These are phyloP conservation scores for Zaprionus lachaisei DNA, from an alignment of 1,140 invertebrate genomes.

Conservation along the genomic window DNA sequence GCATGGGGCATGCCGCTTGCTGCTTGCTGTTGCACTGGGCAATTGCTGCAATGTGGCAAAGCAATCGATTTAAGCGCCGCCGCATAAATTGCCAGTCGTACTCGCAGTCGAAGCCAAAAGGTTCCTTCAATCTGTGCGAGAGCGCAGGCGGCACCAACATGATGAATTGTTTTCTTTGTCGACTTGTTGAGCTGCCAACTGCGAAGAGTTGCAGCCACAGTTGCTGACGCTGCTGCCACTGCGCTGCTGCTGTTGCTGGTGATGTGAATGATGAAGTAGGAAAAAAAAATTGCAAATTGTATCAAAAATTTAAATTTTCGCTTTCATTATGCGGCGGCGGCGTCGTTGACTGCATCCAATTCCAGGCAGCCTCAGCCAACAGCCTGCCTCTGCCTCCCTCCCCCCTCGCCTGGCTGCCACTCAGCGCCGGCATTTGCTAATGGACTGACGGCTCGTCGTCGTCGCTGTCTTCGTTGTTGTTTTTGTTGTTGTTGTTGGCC, in stretches of 20 bases:
- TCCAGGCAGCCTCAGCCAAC: slow-evolving; percentile 13
- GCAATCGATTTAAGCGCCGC: slow-evolving; percentile 80
- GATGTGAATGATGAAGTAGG: slow-evolving; percentile 72
- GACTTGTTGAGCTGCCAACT: slow-evolving; percentile 74
- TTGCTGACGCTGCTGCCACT: slow-evolving; percentile 31
- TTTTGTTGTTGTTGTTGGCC: slow-evolving; percentile 1
- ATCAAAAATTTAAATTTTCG: slow-evolving; percentile 82
- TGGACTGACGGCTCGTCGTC: slow-evolving; percentile 54
- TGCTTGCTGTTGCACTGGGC: slow-evolving; percentile 41
- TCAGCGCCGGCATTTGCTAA: slow-evolving; percentile 65
- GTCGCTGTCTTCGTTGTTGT: slow-evolving; percentile 25
- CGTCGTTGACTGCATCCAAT: slow-evolving; percentile 28
- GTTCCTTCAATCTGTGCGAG: slow-evolving; percentile 64
- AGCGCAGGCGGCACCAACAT: slow-evolving; percentile 51
- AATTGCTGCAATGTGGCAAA: slow-evolving; percentile 80
- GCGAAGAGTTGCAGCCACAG: slow-evolving; percentile 27
- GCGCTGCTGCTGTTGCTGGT: slow-evolving; percentile 42
- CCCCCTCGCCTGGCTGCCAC: slow-evolving; percentile 21
- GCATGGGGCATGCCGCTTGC: slow-evolving; percentile 25
- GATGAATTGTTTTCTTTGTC: slow-evolving; percentile 82
- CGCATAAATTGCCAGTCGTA: slow-evolving; percentile 70
- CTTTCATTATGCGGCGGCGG: slow-evolving; percentile 73
- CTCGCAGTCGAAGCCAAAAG: slow-evolving; percentile 51
- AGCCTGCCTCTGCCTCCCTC: not conserved
- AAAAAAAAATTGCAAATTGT: slow-evolving; percentile 76